Percentiles rank a stretch among this genome's conserved stretches.
phyloP scores from a whole-genome alignment of 2,888 invertebrate species.

The Apocheima hispidaria region DNA sequence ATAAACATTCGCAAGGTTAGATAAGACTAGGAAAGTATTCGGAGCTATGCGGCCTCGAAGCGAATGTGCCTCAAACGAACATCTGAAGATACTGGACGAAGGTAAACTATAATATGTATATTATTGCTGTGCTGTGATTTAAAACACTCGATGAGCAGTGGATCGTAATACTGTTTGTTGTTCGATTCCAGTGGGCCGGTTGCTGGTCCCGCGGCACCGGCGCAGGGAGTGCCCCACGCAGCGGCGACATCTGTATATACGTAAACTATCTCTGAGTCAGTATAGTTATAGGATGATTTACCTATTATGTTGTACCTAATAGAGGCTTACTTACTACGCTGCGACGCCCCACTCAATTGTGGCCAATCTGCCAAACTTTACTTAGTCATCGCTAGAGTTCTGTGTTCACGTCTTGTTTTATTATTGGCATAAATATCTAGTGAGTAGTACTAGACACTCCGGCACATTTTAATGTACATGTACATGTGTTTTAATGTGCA shows the following conservation, averaged over 20 bases:
- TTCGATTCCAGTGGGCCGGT: conserved; percentile 5
- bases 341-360: too few relatives aligned
- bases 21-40: neutral
- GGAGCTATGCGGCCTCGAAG: neutral
- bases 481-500: too few relatives aligned
- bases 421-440: too few relatives aligned
- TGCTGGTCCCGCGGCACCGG: neutral
- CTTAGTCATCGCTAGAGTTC: too few relatives aligned
- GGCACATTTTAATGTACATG: too few relatives aligned
- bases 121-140: neutral
- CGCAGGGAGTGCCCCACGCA: neutral
- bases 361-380: too few relatives aligned
- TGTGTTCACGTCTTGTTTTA: too few relatives aligned
- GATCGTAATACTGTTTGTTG: neutral
- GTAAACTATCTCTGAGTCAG: conserved; percentile 20
- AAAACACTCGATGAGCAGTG: neutral
- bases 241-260: conserved; percentile 23
- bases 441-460: too few relatives aligned
- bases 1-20: too few relatives aligned
- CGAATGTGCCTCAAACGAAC: neutral
- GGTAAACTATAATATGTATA: conserved; percentile 9
- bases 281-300: neutral
- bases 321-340: too few relatives aligned
- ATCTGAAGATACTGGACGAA: neutral
- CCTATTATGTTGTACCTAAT: too few relatives aligned